Percentiles rank a stretch among this genome's conserved stretches.
These are phyloP conservation scores for Imbricaverruca yamaguchii DNA, from an alignment of 2,888 invertebrate genomes.

Conservation along the genomic window DNA sequence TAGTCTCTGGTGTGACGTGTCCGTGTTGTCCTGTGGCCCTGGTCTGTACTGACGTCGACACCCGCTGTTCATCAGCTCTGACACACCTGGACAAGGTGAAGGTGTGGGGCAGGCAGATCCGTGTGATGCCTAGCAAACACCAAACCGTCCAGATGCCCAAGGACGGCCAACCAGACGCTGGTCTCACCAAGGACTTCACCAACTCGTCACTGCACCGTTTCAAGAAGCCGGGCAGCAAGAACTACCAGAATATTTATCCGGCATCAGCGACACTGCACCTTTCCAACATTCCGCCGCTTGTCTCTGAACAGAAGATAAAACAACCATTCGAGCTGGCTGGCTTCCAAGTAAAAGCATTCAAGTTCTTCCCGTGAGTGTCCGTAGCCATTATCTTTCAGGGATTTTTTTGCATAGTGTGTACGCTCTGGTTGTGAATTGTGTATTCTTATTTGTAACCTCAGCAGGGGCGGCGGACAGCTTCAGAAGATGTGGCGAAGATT, in stretches of 20 bases:
- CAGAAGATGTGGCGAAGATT: no score
- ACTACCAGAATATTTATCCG: constrained; percentile 98
- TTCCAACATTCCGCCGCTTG: constrained; percentile 88
- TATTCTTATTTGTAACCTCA: no score
- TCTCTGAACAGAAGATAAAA: constrained; percentile 47
- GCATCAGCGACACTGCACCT: constrained; percentile 97
- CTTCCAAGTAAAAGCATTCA: constrained; percentile 46
- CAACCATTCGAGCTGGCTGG: constrained; percentile 46
- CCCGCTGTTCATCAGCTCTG: constrained; percentile 41
- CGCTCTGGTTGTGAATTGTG: no score
- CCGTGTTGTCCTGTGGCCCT: not conserved
- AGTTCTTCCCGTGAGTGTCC: constrained; percentile 51
- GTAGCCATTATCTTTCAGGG: no score
- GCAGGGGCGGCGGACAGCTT: no score
- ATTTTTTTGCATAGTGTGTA: no score
- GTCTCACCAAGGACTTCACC: constrained; percentile 96
- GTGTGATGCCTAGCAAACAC: constrained; percentile 97
- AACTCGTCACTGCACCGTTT: constrained; percentile 96
- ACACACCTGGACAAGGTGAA: constrained; percentile 92
- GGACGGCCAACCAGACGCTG: constrained; percentile 97
- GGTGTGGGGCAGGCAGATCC: constrained; percentile 93
- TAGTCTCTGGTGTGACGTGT: not conserved
- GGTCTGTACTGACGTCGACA: constrained; percentile 28
- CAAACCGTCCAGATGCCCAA: constrained; percentile 98
- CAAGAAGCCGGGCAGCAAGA: constrained; percentile 99